Evolutionary conservation across 2,113 vertebrate genomes (phyloP).

Genomic region (Nematolebias whitei): DNA sequence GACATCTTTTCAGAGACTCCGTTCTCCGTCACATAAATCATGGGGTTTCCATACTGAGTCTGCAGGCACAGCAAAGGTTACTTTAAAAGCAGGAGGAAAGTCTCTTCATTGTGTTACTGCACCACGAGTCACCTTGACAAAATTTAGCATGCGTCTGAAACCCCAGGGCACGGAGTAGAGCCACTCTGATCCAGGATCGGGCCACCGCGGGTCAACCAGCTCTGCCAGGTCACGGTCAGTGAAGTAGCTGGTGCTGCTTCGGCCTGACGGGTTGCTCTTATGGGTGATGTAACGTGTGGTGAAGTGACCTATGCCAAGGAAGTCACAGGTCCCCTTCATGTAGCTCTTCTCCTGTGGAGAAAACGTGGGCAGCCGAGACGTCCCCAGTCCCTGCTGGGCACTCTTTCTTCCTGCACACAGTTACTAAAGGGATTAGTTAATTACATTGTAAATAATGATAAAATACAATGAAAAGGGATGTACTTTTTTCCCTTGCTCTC

Average conservation of each 20-base stretch:
- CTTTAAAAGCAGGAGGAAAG: neutral
- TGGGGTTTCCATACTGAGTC: constrained; percentile 91
- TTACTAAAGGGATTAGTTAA: neutral
- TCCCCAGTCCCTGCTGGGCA: constrained; percentile 84
- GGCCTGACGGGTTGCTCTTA: constrained; percentile 79
- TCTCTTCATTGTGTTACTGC: neutral
- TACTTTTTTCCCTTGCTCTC: no score
- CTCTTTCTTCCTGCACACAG: constrained; percentile 85
- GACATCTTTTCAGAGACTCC: constrained; percentile 86
- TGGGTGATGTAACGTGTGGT: constrained; percentile 89
- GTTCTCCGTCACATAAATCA: constrained; percentile 91
- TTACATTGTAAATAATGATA: neutral
- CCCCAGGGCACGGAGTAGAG: constrained; percentile 91
- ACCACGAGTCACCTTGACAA: constrained; percentile 85
- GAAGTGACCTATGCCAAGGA: constrained; percentile 91
- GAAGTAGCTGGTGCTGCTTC: constrained; percentile 82
- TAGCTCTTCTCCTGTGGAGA: constrained; percentile 90
- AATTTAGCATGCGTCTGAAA: constrained; percentile 91
- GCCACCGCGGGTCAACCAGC: constrained; percentile 90
- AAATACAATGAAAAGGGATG: no score
- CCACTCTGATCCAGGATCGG: constrained; percentile 87
- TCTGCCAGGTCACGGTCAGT: constrained; percentile 86
- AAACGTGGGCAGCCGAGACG: constrained; percentile 87
- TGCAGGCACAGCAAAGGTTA: constrained; percentile 55
- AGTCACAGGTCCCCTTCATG: constrained; percentile 91